These are phyloP conservation scores for Achatina immaculata DNA, from an alignment of 1,140 invertebrate species.

Conservation along the genomic window DNA sequence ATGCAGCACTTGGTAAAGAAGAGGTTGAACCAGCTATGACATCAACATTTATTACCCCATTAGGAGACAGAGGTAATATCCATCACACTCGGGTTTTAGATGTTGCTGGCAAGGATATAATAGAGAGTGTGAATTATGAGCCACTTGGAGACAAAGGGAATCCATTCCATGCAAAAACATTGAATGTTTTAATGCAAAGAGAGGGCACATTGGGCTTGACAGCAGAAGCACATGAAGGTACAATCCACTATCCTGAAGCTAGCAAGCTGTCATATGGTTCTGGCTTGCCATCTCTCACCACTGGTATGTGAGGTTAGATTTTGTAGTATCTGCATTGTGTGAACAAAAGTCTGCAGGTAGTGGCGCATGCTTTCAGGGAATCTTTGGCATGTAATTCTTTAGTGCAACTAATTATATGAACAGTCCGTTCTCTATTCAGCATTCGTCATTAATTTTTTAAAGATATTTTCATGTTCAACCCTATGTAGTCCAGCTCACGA, in stretches of 20 bases:
- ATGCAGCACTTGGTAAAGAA: constrained; percentile 4
- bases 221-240: background rate
- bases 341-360: background rate
- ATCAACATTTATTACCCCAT: background rate
- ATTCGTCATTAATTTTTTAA: too few species aligned
- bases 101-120: constrained; percentile 26
- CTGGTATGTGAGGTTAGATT: background rate
- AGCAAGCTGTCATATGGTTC: background rate
- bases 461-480: too few species aligned
- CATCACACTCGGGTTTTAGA: constrained; percentile 23
- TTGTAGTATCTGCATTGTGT: background rate
- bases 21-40: background rate
- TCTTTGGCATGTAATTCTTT: too few species aligned
- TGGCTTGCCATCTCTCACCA: background rate
- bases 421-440: too few species aligned
- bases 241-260: background rate
- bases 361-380: too few species aligned
- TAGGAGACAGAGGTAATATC: constrained; percentile 18
- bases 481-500: too few species aligned
- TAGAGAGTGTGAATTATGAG: background rate
- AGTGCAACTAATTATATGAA: too few species aligned
- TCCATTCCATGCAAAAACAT: constrained; percentile 16
- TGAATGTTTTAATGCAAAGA: constrained; percentile 22
- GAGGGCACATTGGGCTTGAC: background rate
- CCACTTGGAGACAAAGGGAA: constrained; percentile 24